These are phyloP conservation scores for Puffinus mauretanicus DNA, from an alignment of 2,113 vertebrate species.

Conservation along the genomic window DNA sequence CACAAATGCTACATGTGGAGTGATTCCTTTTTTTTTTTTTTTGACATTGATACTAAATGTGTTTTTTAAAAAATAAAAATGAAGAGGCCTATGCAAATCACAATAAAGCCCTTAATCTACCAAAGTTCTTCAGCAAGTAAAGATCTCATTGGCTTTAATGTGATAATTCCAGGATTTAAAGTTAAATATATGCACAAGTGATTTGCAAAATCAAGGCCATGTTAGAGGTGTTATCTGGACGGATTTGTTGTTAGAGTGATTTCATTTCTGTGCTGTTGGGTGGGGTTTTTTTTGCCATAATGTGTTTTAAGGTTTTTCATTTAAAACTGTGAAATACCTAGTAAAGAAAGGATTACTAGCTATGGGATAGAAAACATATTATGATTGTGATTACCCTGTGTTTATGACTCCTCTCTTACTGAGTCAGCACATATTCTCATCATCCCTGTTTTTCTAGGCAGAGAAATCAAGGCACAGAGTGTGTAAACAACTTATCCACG, in stretches of 20 bases:
- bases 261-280: not conserved
- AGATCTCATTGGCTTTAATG: not conserved
- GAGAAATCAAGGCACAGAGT: not conserved
- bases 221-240: not conserved
- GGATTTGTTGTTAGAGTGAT: not conserved
- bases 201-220: not conserved
- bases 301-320: not conserved
- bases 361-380: not conserved
- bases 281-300: not conserved
- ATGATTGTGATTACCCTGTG: not conserved
- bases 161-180: not conserved
- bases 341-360: not conserved
- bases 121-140: not conserved
- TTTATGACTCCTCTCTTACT: not conserved
- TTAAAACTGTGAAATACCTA: not conserved
- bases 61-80: not conserved
- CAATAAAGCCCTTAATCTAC: not conserved
- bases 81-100: not conserved
- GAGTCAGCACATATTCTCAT: not conserved
- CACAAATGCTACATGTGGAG: not conserved
- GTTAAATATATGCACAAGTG: not conserved
- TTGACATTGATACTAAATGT: not conserved
- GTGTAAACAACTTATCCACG: not conserved
- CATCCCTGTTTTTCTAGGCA: not conserved
- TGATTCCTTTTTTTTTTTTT: not conserved